Evolutionary conservation across 2,888 invertebrate species (phyloP).

Genomic region (Frankliniella intonsa): DNA sequence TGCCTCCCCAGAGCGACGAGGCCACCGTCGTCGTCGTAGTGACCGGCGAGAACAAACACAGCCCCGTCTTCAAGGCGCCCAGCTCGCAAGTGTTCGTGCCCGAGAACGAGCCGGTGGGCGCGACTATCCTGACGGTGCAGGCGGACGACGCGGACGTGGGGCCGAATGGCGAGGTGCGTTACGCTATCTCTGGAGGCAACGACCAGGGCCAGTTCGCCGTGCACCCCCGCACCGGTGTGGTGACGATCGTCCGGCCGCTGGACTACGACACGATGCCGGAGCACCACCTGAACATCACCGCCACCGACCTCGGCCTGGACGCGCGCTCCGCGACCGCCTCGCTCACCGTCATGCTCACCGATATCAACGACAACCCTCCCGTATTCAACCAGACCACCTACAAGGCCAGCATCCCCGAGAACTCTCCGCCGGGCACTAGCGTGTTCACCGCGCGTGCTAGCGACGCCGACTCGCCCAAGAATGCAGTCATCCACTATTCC

Average conservation of each 20-base stretch:
- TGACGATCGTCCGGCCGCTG: slow-evolving; percentile 71
- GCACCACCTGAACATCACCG: slow-evolving; percentile 82
- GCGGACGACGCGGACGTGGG: slow-evolving; percentile 83
- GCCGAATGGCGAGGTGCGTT: slow-evolving; percentile 83
- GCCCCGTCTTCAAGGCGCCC: slow-evolving; percentile 76
- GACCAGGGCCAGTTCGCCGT: slow-evolving; percentile 74
- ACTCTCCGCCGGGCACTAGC: slow-evolving; percentile 67
- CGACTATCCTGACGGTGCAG: slow-evolving; percentile 75
- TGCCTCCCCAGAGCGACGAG: slow-evolving; percentile 78
- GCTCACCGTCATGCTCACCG: slow-evolving; percentile 79
- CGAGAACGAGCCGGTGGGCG: slow-evolving; percentile 83
- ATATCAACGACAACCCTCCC: slow-evolving; percentile 91
- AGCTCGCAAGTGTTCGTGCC: slow-evolving; percentile 87
- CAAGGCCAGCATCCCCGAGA: slow-evolving; percentile 76
- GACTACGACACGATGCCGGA: slow-evolving; percentile 84
- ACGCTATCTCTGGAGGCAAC: slow-evolving; percentile 79
- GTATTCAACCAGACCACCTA: slow-evolving; percentile 72
- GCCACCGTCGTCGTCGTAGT: slow-evolving; percentile 68
- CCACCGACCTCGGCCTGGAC: slow-evolving; percentile 79
- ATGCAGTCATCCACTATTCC: slow-evolving; percentile 78
- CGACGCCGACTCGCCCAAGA: slow-evolving; percentile 83
- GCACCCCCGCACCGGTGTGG: slow-evolving; percentile 68
- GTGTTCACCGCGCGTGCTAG: slow-evolving; percentile 71
- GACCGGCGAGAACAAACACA: slow-evolving; percentile 75
- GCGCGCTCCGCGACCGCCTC: slow-evolving; percentile 71